A percentile compares a stretch with the other conserved stretches of the same genome.
Conservation (phyloP, 2,797 vertebrate species). For the Lates japonicus region DNA sequence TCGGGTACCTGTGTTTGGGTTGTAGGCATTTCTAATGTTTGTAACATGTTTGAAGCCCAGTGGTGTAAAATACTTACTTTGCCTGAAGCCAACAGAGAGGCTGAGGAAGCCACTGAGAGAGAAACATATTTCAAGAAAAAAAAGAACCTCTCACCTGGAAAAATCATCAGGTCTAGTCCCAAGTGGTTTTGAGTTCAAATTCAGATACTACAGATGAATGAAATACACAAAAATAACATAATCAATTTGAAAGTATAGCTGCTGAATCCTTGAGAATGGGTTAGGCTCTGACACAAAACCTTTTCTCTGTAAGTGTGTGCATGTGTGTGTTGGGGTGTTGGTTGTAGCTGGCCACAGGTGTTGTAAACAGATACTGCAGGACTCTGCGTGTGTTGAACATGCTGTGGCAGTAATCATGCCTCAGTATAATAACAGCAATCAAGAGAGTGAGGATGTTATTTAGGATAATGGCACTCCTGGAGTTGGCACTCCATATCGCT, state of each 20-base stretch:
- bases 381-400: slow-evolving; percentile 8
- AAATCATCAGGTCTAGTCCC: not conserved
- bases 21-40: too few species aligned
- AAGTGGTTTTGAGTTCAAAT: not conserved
- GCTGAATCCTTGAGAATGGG: not conserved
- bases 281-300: not conserved
- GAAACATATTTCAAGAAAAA: not conserved
- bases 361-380: slow-evolving; percentile 10
- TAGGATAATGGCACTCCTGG: slow-evolving; percentile 31
- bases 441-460: slow-evolving; percentile 33
- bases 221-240: not conserved
- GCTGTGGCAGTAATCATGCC: slow-evolving; percentile 40
- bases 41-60: too few species aligned
- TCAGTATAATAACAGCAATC: slow-evolving; percentile 43
- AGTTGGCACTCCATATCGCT: not conserved
- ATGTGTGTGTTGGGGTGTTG: not conserved
- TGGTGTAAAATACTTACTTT: too few species aligned
- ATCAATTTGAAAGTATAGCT: not conserved
- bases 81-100: too few species aligned
- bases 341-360: not conserved
- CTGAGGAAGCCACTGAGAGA: too few species aligned
- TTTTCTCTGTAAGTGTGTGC: not conserved
- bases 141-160: not conserved
- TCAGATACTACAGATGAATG: not conserved
- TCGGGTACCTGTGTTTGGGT: too few species aligned